Evolutionary conservation across 2,113 vertebrate genomes (phyloP), one percentile per base, ranked within the genome.

Genomic region (Pterophyllum scalare): DNA sequence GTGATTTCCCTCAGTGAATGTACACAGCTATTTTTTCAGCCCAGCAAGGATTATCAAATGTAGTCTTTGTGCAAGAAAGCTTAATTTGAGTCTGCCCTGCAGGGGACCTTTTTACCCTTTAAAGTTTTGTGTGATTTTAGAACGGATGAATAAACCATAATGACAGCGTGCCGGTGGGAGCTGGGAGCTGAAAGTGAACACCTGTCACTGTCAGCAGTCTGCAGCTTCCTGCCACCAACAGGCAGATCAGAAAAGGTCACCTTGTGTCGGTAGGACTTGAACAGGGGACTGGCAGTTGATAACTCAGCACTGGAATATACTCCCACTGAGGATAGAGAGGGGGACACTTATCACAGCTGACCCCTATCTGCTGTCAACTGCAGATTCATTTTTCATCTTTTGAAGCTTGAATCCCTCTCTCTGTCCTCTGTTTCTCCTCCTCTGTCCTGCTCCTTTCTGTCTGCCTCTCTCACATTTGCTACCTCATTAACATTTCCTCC

Each of bases 201-300:
- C 93, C 91, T 91, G 92, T 94, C 93, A 90, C 80, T 81, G 87
- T 94, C 92, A 88, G 90, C 84, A 70, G 86, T 91, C 84, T 81
- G 79, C 79, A 43, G 82, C 83, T 75, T 5, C 19, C 86, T 59
- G 76, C 62, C 83, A 82, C 74, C 28, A 75, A 72, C 75, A 46
- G 81, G 77, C 77, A 84, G 83, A 84, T 80, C 82, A 82, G 56
- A 77, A 84, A 91, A 91, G 90, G 92, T 94, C 91, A 91, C 90
- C 89, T 93, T 94, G 91, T 87, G 88, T 87, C 82, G 81, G 79
- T 40, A n/a, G 87, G 82, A 88, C 72, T 87, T 31, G 75, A 80
- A 61, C 77, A 13, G 59, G n/a, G 56, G 65, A 65, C 80, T 78
- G 90, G 83, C 90, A 61, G 85, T 70, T 86, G 88, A 92, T 87